Evolutionary conservation across 2,797 vertebrate genomes (phyloP).

Genomic region (Alectoris magna): DNA sequence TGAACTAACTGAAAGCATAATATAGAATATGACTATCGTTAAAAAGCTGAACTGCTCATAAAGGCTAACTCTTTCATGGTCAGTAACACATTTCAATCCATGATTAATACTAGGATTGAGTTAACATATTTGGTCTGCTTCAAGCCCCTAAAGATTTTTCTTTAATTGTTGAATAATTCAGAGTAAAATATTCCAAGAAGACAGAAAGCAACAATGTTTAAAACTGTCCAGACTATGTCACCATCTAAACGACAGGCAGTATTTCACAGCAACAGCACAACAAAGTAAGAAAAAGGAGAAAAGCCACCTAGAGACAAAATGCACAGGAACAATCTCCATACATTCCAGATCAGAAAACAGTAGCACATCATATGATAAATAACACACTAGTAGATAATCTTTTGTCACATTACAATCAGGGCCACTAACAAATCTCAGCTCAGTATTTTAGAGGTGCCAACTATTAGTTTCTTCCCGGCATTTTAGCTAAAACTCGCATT

Average conservation of each 20-base stretch:
- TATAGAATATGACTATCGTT: background rate
- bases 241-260: background rate
- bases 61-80: background rate
- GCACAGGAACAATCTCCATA: background rate
- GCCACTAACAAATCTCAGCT: background rate
- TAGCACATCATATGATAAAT: rapidly evolving
- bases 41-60: background rate
- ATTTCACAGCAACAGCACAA: background rate
- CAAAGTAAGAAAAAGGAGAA: background rate
- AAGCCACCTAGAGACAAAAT: background rate
- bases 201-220: background rate
- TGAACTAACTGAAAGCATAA: background rate
- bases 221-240: background rate
- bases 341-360: background rate
- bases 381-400: background rate
- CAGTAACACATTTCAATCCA: background rate
- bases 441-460: background rate
- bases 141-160: background rate
- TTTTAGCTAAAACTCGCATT: background rate
- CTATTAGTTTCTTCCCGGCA: background rate
- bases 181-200: background rate
- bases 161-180: background rate
- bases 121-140: background rate
- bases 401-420: background rate
- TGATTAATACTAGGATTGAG: background rate